Base-by-base conservation (phyloP, 23 tunicate species). In the Diplosoma virens region DNA sequence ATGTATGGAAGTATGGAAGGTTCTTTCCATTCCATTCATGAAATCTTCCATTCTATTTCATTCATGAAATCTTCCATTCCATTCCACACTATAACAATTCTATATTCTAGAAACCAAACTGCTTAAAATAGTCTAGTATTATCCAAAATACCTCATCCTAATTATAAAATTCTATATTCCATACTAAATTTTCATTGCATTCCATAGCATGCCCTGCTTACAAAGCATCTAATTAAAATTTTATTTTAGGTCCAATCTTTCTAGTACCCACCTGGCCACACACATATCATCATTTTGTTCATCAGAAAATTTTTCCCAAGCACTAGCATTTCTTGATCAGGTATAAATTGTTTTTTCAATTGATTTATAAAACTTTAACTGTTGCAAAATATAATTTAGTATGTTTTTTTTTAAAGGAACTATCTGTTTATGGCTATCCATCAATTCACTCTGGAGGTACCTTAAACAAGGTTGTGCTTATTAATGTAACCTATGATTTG, bases 391-490 rank as follows among this genome's bases (percentile, higher is more conserved):
- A n/a, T 7, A 58, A 11, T 11, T 58, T 58, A 11, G 50, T 41
- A 14, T 9, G 50, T 41, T 41, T 7, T 41, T 41, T 41, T 41
- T 41, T 41, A 14, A 41, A 92, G 97, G 97, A 92, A 35, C 69
- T 92, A 0, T 85, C 97, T n/a, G 87, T 81, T 35, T 92, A 67
- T 50, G 97, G 97, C 1, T 85, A 92, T 41, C 92, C 92, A 0
- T 48, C 97, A 7, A 81, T 92, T 1, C 50, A 34, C 28, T n/a
- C 69, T 14, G 71, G 65, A 17, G 47, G 56, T 17, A 16, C 25
- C 7, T 37, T 85, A 71, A 72, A 80, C 80, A 29, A 56, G 23
- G 84, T 92, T 7, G 25, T 79, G 9, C 37, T 92, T 0, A 67
- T 92, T 34, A 92, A 92, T 56, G 79, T 92, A 2, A 59, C 80